Conservation (phyloP, 2,113 vertebrate species). For the Rousettus leschenaultii region DNA sequence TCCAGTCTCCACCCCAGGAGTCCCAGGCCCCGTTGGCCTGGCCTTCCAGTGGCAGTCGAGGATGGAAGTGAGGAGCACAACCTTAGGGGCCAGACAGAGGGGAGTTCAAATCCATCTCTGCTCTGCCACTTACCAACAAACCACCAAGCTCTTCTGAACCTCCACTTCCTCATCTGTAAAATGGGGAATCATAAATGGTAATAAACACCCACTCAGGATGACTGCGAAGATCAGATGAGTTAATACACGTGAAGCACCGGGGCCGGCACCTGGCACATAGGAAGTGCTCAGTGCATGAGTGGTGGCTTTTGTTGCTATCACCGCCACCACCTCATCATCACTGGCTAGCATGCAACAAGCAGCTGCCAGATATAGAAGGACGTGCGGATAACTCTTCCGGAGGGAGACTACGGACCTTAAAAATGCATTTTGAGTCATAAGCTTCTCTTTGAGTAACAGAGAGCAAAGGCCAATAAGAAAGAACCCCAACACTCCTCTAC, state of each 20-base stretch:
- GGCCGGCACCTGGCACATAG: background rate
- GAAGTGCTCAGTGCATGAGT: rapidly evolving
- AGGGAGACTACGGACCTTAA: background rate
- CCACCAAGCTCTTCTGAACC: background rate
- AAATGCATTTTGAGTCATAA: background rate
- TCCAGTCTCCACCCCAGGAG: background rate
- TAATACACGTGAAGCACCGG: background rate
- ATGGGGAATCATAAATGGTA: background rate
- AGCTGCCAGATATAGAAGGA: background rate
- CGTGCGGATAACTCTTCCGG: background rate
- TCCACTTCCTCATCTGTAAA: background rate
- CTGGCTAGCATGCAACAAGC: background rate
- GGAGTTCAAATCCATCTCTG: background rate
- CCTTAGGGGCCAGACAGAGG: background rate
- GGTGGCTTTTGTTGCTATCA: background rate
- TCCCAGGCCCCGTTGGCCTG: background rate
- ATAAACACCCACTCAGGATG: background rate
- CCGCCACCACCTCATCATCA: no score
- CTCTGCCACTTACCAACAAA: background rate
- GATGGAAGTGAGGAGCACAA: background rate
- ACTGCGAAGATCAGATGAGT: background rate
- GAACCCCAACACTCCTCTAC: background rate
- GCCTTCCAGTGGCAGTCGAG: background rate
- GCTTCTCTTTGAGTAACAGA: background rate
- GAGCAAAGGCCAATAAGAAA: background rate